A percentile compares a stretch with the other conserved stretches of the same genome.
These are phyloP conservation scores for Benthosema pterotum DNA, from an alignment of 2,797 vertebrate genomes.

Conservation along the genomic window DNA sequence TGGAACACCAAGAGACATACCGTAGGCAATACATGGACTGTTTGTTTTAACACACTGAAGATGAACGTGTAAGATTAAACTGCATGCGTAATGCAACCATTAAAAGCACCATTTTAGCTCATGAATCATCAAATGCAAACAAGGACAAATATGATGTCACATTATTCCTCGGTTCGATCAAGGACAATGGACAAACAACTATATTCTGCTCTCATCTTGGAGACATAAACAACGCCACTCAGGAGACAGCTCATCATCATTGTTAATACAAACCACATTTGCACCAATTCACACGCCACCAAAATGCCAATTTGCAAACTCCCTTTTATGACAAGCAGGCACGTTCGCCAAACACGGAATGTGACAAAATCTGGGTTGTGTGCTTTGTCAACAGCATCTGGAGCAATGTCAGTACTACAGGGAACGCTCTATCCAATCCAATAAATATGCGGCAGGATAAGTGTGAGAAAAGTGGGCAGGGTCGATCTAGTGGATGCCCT, in stretches of 20 bases:
- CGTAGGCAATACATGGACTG: no score
- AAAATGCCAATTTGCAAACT: slow-evolving; percentile 21
- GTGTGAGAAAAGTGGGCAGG: slow-evolving; percentile 61
- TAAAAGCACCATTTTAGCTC: slow-evolving; percentile 35
- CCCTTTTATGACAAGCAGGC: slow-evolving; percentile 7
- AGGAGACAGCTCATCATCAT: slow-evolving; percentile 19
- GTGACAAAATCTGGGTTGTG: slow-evolving; percentile 18
- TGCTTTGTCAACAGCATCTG: slow-evolving; percentile 40
- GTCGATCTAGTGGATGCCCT: slow-evolving; percentile 40
- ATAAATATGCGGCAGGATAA: slow-evolving; percentile 35
- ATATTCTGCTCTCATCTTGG: slow-evolving; percentile 5
- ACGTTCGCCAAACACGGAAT: slow-evolving; percentile 22
- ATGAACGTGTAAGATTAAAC: no score
- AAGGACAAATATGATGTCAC: slow-evolving; percentile 35
- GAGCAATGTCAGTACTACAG: slow-evolving; percentile 4
- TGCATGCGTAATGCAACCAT: slow-evolving; percentile 6
- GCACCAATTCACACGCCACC: slow-evolving; percentile 29
- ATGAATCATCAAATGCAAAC: slow-evolving; percentile 37
- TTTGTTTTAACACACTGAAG: no score
- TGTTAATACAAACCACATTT: slow-evolving; percentile 41
- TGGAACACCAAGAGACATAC: no score
- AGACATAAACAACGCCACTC: not conserved
- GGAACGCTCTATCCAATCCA: slow-evolving; percentile 15
- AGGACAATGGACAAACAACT: slow-evolving; percentile 42
- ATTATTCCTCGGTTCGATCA: slow-evolving; percentile 29